These are phyloP conservation scores for Poecilia wingei DNA, from an alignment of 2,797 vertebrate species.

Conservation along the genomic window DNA sequence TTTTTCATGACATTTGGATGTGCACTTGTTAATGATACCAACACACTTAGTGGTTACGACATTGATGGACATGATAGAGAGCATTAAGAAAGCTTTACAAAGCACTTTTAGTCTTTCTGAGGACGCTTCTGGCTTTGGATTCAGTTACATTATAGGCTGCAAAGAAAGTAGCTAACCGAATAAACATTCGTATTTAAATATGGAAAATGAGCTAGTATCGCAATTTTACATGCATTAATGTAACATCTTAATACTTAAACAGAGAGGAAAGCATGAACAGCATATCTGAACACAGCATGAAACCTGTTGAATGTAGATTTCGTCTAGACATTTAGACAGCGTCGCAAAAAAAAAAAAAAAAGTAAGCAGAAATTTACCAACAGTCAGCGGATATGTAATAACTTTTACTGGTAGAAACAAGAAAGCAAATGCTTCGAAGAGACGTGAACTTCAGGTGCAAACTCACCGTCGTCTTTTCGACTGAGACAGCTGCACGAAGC, in stretches of 20 bases:
- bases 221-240: not conserved
- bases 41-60: not conserved
- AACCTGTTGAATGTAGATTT: not conserved
- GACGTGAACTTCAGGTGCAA: not conserved
- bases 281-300: not conserved
- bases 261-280: not conserved
- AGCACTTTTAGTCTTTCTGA: not conserved
- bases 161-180: not conserved
- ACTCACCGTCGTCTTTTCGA: constrained; percentile 50
- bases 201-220: not conserved
- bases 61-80: not conserved
- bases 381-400: not conserved
- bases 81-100: not conserved
- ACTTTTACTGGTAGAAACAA: not conserved
- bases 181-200: not conserved
- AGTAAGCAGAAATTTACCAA: too few species aligned
- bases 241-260: not conserved
- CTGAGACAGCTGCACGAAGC: too few species aligned
- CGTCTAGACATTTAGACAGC: not conserved
- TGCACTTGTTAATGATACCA: not conserved
- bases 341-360: not conserved
- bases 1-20: not conserved
- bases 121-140: not conserved
- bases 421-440: not conserved
- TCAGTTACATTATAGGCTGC: not conserved